Base-by-base conservation (phyloP, 1,140 invertebrate species). In the Mercenaria mercenaria region DNA sequence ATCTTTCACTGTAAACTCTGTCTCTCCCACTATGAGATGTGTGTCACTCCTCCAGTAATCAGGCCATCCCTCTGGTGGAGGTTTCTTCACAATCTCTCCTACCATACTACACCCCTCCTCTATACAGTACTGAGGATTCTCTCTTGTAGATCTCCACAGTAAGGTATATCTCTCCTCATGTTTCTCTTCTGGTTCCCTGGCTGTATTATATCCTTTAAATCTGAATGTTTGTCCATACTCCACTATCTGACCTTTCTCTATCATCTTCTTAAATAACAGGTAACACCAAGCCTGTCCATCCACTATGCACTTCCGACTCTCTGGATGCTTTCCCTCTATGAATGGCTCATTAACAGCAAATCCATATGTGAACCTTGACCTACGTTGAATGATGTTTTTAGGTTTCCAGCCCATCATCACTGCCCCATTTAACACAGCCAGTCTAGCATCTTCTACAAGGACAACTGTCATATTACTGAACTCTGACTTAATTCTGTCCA, bases 381-480 rank as follows among this genome's bases (percentile, higher is more conserved):
- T 56, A 0, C 79, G 39, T 23, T 61, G 18, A 32, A 37, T 81
- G 4, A 81, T 81, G 29, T 32, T 41, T n/a, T 32, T 13, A 37
- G 79, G 79, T 20, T 61, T 56, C 3, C 23, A 34, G 13, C 50
- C 79, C 50, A 59, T 59, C 23, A 81, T 20, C 6, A 81, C 56
- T 3, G 79, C 79, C 15, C 79, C 79, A 50, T 41, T 81, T 15
- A 81, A 23, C 32, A 61, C 79, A 34, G 56, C 79, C 15, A 61
- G 32, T 47, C 50, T n/a, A 37, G 39, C 79, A 37, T 81, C 79
- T 15, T 50, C 15, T 29, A 29, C 39, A 23, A 81, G 15, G 56
- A 59, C 26, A 34, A 81, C 32, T 32, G 11, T 29, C 23, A 59
- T 18, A 18, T n/a, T n/a, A 56, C 0, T n/a, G 26, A 61, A 50